phyloP scores from a whole-genome alignment of 1,140 invertebrate genomes.

The Halictus rubicundus region DNA sequence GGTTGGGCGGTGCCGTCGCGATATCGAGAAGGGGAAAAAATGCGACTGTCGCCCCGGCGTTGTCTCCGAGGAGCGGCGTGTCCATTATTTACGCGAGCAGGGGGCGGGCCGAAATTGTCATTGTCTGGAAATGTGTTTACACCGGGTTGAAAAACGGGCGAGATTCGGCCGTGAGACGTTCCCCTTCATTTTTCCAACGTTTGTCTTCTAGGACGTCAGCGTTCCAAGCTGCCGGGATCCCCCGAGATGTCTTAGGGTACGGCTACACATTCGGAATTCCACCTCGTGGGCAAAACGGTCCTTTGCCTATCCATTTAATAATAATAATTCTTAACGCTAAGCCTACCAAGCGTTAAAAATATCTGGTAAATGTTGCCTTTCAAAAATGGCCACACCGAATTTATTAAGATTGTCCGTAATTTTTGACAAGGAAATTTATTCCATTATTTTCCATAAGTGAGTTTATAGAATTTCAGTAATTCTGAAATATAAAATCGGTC shows the following conservation, averaged over 20 bases:
- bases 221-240: neutral
- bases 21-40: constrained; percentile 19
- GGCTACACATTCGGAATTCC: too few relatives aligned
- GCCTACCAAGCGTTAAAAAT: too few relatives aligned
- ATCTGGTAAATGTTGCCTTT: too few relatives aligned
- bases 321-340: too few relatives aligned
- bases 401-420: too few relatives aligned
- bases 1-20: neutral
- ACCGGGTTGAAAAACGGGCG: constrained; percentile 55
- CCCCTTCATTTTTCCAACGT: constrained; percentile 64
- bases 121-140: constrained; percentile 60
- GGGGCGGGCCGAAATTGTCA: constrained; percentile 36
- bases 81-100: constrained; percentile 61
- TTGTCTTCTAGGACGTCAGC: constrained; percentile 53
- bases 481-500: too few relatives aligned
- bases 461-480: too few relatives aligned
- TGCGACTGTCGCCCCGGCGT: neutral
- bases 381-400: too few relatives aligned
- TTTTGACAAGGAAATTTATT: too few relatives aligned
- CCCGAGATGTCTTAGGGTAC: neutral
- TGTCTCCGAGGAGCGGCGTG: constrained; percentile 13
- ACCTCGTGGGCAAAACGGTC: too few relatives aligned
- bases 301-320: too few relatives aligned
- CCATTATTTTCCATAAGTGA: too few relatives aligned
- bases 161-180: constrained; percentile 52